Evolutionary conservation across 2,797 vertebrate species (phyloP).

Genomic region (Gorsachius magnificus): DNA sequence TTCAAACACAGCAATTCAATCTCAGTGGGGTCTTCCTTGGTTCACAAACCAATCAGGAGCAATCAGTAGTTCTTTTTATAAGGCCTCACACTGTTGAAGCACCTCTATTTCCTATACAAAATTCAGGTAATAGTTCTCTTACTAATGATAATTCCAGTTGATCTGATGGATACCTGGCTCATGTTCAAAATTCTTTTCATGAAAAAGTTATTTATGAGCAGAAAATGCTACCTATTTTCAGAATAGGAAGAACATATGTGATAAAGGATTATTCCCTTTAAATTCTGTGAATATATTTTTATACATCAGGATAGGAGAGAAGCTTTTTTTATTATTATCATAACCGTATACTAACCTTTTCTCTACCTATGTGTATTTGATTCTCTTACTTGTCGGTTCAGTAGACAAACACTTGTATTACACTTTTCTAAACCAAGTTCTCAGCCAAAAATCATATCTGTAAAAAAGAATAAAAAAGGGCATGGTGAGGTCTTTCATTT

Average conservation of each 20-base stretch:
- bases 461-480: background rate
- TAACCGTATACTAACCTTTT: background rate
- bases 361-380: background rate
- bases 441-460: background rate
- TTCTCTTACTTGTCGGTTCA: background rate
- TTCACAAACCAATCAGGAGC: background rate
- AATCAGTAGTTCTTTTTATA: background rate
- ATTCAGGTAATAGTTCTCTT: background rate
- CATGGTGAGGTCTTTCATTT: background rate
- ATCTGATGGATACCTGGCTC: background rate
- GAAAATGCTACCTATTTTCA: background rate
- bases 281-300: background rate
- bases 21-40: background rate
- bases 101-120: background rate
- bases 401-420: background rate
- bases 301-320: fast-evolving
- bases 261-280: background rate
- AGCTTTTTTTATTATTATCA: background rate
- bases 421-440: background rate
- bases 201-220: background rate
- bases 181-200: background rate
- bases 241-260: background rate
- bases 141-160: background rate
- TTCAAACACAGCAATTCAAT: background rate
- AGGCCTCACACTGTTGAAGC: background rate